A percentile compares a stretch with the other conserved stretches of the same genome.
These are phyloP conservation scores for Leiothrix lutea DNA, from an alignment of 2,113 vertebrate genomes.

Conservation along the genomic window DNA sequence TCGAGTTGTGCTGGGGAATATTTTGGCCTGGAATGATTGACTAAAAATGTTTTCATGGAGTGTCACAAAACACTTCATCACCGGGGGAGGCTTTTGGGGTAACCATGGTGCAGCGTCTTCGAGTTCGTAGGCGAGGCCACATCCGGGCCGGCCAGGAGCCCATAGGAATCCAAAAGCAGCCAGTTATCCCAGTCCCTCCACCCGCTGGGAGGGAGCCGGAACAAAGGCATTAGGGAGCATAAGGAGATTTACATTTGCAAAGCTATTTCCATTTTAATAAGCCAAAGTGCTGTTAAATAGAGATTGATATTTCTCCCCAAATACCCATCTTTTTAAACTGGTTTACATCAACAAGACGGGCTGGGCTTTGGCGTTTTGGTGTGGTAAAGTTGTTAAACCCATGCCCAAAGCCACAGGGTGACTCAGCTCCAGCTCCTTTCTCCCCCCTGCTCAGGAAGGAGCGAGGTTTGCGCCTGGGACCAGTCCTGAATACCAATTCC, in stretches of 20 bases:
- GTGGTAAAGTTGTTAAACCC: neutral
- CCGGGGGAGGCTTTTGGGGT: neutral
- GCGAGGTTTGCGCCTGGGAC: neutral
- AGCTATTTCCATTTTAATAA: slow-evolving; percentile 57
- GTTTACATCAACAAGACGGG: neutral
- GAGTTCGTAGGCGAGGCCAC: accelerated
- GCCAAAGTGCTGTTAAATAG: slow-evolving; percentile 50
- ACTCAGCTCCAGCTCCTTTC: neutral
- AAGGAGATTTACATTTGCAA: slow-evolving; percentile 55
- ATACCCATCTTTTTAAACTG: neutral
- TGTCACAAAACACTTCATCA: neutral
- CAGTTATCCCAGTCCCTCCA: neutral
- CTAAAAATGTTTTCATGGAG: neutral
- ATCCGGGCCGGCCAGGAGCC: neutral
- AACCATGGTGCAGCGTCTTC: accelerated
- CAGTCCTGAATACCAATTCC: slow-evolving; percentile 5
- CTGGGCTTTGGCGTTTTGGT: neutral
- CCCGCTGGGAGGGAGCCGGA: neutral
- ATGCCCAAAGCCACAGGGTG: neutral
- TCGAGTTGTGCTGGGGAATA: neutral
- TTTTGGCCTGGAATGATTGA: neutral
- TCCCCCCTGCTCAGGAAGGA: neutral
- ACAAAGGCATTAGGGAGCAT: slow-evolving; percentile 49
- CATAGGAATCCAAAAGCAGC: neutral
- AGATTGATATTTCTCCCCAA: slow-evolving; percentile 58